phyloP scores from a whole-genome alignment of 1,140 invertebrate species.

The Penaeus vannamei region DNA sequence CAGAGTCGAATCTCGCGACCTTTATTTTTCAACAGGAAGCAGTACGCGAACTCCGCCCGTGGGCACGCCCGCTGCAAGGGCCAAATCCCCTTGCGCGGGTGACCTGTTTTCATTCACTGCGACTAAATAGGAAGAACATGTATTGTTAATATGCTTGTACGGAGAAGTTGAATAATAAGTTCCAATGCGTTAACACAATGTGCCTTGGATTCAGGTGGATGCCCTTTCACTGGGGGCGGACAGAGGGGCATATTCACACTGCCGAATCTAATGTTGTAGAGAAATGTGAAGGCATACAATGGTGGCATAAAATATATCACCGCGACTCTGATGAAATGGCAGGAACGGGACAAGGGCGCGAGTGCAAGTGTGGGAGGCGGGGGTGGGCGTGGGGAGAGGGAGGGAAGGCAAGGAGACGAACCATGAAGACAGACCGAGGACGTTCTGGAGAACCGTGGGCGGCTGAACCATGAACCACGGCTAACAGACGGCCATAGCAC shows the following conservation, averaged over 20 bases:
- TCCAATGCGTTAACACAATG: constrained; percentile 64
- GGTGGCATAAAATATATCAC: constrained; percentile 51
- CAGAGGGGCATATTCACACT: constrained; percentile 29
- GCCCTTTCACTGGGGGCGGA: constrained; percentile 47
- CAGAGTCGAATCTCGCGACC: neutral
- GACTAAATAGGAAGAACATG: constrained; percentile 64
- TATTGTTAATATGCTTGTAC: constrained; percentile 66
- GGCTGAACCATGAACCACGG: too few relatives aligned
- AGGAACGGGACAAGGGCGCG: constrained; percentile 18
- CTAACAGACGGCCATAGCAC: too few relatives aligned
- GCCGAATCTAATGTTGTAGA: constrained; percentile 44
- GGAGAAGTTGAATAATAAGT: constrained; percentile 64
- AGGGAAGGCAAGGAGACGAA: neutral
- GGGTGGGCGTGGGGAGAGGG: neutral
- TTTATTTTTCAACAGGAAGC: constrained; percentile 47
- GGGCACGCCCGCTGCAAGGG: neutral
- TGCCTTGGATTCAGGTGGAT: constrained; percentile 55
- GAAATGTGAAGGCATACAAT: constrained; percentile 46
- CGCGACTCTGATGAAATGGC: constrained; percentile 48
- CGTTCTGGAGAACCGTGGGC: too few relatives aligned
- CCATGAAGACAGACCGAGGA: too few relatives aligned
- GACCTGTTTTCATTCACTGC: constrained; percentile 61
- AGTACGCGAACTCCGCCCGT: constrained; percentile 38
- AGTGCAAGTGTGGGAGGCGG: neutral
- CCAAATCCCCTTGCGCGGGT: constrained; percentile 21